Conservation (phyloP, 2,797 vertebrate genomes). For the Australoheros facetus region DNA sequence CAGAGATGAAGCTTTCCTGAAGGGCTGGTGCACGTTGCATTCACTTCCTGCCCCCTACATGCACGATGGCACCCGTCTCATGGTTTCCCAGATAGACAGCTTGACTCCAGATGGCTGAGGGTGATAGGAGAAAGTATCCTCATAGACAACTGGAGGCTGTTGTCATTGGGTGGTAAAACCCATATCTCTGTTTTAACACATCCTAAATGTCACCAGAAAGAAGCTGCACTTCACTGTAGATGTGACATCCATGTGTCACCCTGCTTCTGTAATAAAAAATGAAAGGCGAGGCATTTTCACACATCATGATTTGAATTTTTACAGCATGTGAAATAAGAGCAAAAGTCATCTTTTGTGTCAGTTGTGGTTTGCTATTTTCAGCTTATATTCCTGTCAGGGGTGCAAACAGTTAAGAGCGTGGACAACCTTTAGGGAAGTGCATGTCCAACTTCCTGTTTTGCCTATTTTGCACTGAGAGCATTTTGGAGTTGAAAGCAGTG, state of each 20-base stretch:
- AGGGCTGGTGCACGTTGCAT: constrained; percentile 67
- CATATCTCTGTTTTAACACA: constrained; percentile 37
- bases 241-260: neutral
- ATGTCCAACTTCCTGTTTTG: constrained; percentile 76
- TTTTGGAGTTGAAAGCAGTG: constrained; percentile 63
- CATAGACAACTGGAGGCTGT: constrained; percentile 26
- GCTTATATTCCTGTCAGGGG: constrained; percentile 3
- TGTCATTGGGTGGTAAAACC: constrained; percentile 41
- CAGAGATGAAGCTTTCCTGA: constrained; percentile 69
- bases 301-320: neutral
- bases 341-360: neutral
- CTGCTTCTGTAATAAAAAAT: neutral
- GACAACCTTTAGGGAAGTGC: constrained; percentile 63
- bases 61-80: constrained; percentile 42
- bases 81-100: constrained; percentile 75
- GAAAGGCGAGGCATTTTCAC: neutral
- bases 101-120: constrained; percentile 87
- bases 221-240: neutral
- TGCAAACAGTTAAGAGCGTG: constrained; percentile 62
- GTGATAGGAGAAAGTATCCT: constrained; percentile 81
- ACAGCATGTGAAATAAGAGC: neutral
- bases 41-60: constrained; percentile 54
- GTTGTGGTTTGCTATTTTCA: neutral
- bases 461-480: constrained; percentile 76
- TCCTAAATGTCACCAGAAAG: constrained; percentile 37